phyloP scores from a whole-genome alignment of 2,113 vertebrate species.

The Tragelaphus strepsiceros region DNA sequence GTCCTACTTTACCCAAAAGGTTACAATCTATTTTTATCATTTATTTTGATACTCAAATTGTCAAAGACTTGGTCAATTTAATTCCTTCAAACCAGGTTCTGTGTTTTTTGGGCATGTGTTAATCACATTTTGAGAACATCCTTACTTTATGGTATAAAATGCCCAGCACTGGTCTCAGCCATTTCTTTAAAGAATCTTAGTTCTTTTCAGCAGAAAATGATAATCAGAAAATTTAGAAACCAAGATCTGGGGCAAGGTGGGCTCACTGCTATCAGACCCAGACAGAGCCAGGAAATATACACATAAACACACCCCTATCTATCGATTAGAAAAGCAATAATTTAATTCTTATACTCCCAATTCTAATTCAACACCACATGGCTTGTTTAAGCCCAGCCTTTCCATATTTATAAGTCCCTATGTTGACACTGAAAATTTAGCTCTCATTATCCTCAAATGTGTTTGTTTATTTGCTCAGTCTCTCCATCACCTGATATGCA shows the following conservation, averaged over 20 bases:
- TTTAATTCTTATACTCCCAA: background rate
- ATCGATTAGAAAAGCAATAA: background rate
- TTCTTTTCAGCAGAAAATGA: background rate
- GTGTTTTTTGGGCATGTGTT: background rate
- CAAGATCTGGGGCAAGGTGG: background rate
- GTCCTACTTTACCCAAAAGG: background rate
- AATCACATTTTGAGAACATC: background rate
- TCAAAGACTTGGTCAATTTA: background rate
- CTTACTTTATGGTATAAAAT: background rate
- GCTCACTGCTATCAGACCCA: background rate
- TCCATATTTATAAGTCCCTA: background rate
- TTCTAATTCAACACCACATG: background rate
- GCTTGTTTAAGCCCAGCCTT: background rate
- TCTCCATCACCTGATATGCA: background rate
- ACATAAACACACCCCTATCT: background rate
- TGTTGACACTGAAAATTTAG: background rate
- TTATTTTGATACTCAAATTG: background rate
- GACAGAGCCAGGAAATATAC: background rate
- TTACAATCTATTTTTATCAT: background rate
- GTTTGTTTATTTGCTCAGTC: background rate
- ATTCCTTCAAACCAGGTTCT: background rate
- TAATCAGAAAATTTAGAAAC: slow-evolving; percentile 26
- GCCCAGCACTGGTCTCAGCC: background rate
- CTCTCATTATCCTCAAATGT: background rate
- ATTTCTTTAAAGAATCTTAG: background rate